A percentile compares a stretch with the other conserved stretches of the same genome.
Evolutionary conservation across 2,113 vertebrate genomes (phyloP).

Genomic region (Oreocharis arfaki): DNA sequence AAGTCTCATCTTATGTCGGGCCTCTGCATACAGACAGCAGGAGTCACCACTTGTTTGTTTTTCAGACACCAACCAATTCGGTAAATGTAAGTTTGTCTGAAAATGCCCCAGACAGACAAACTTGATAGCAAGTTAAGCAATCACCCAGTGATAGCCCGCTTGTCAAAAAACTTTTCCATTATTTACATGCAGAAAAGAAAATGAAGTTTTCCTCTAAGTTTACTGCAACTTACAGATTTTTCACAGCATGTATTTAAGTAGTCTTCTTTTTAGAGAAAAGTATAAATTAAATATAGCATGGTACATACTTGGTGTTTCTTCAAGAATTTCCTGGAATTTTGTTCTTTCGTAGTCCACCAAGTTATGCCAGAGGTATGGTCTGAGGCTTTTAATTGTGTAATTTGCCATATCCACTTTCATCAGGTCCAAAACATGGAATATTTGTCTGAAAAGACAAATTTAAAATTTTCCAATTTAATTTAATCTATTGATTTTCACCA

Average conservation of each 20-base stretch:
- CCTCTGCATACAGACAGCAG: neutral
- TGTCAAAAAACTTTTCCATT: neutral
- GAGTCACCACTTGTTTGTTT: neutral
- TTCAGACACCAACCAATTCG: neutral
- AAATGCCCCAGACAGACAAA: neutral
- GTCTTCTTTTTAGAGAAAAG: neutral
- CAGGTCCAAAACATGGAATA: slow-evolving; percentile 90
- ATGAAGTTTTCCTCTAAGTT: neutral
- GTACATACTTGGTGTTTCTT: slow-evolving; percentile 87
- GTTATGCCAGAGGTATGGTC: slow-evolving; percentile 82
- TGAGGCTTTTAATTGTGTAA: slow-evolving; percentile 78
- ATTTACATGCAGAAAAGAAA: neutral
- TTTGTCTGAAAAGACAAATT: slow-evolving; percentile 75
- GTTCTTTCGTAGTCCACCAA: slow-evolving; percentile 88
- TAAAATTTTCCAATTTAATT: neutral
- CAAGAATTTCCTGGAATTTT: slow-evolving; percentile 89
- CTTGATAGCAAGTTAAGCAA: neutral
- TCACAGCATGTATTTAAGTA: neutral
- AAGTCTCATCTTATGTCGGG: neutral
- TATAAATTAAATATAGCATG: neutral
- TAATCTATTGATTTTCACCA: neutral
- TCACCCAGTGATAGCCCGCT: neutral
- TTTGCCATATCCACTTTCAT: slow-evolving; percentile 91
- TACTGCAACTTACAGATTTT: neutral
- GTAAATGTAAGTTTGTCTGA: neutral